These are phyloP conservation scores for Leptogaster cylindrica DNA, from an alignment of 2,888 invertebrate genomes.

Conservation along the genomic window DNA sequence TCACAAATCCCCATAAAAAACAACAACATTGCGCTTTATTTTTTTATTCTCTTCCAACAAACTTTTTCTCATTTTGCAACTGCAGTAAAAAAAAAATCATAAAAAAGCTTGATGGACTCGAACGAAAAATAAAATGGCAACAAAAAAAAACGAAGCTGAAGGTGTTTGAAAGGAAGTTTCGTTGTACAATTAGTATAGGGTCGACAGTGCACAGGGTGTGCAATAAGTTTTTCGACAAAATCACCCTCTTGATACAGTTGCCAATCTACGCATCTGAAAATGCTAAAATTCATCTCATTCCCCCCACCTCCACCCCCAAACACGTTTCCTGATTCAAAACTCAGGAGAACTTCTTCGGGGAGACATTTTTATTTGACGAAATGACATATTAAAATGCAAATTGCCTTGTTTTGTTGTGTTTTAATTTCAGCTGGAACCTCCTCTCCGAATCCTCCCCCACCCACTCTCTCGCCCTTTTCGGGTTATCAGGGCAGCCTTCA, in stretches of 20 bases:
- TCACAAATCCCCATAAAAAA: no score
- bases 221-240: no score
- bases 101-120: no score
- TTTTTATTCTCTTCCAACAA: no score
- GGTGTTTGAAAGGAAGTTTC: no score
- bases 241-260: no score
- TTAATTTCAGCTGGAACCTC: constrained; percentile 46
- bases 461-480: not conserved
- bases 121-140: no score
- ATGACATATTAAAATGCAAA: constrained; percentile 49
- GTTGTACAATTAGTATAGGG: no score
- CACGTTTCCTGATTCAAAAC: not conserved
- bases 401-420: constrained; percentile 48
- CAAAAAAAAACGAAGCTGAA: no score
- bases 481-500: not conserved
- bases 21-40: no score
- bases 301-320: constrained; percentile 10
- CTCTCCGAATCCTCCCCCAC: not conserved
- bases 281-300: constrained; percentile 26
- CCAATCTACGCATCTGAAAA: no score
- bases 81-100: not conserved
- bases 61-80: constrained; percentile 28
- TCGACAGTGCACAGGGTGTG: no score
- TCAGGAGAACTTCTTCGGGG: constrained; percentile 5
- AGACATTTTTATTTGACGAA: constrained; percentile 46